A percentile compares a stretch with the other conserved stretches of the same genome.
These are phyloP conservation scores for Lepidurus packardi DNA, from an alignment of 1,140 invertebrate species.

Conservation along the genomic window DNA sequence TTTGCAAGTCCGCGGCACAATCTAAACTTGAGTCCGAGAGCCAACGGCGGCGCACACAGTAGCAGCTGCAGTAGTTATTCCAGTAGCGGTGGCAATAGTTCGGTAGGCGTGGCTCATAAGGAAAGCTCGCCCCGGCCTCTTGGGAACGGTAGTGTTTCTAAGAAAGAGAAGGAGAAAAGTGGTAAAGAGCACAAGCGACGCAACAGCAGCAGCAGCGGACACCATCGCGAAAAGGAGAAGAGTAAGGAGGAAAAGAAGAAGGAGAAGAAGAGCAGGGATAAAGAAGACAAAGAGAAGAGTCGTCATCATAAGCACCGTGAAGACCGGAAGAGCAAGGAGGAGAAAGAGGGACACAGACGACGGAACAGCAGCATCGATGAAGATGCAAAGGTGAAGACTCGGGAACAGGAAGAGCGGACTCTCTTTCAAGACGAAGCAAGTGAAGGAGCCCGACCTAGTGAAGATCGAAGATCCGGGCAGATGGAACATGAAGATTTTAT, in stretches of 20 bases:
- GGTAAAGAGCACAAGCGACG: neutral
- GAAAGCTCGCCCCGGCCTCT: neutral
- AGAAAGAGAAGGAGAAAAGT: constrained; percentile 25
- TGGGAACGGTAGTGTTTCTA: constrained; percentile 7
- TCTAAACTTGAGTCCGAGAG: neutral
- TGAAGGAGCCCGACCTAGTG: neutral
- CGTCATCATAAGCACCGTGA: neutral
- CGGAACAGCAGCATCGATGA: neutral
- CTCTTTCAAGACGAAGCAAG: neutral
- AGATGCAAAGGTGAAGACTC: neutral
- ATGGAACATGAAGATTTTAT: neutral
- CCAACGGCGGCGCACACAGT: neutral
- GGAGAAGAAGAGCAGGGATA: constrained; percentile 23
- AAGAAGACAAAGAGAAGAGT: constrained; percentile 14
- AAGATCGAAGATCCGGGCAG: neutral
- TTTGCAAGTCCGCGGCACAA: constrained; percentile 28
- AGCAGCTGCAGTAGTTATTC: too few relatives aligned
- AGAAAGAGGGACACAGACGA: neutral
- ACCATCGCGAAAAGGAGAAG: constrained; percentile 26
- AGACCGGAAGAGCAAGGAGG: neutral
- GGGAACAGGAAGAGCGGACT: neutral
- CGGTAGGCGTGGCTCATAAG: neutral
- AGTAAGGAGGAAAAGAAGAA: constrained; percentile 1
- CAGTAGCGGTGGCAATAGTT: too few relatives aligned
- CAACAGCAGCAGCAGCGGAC: neutral